Evolutionary conservation across 2,113 vertebrate genomes (phyloP), one percentile per base, ranked within the genome.

Genomic region (Paramormyrops kingsleyae): DNA sequence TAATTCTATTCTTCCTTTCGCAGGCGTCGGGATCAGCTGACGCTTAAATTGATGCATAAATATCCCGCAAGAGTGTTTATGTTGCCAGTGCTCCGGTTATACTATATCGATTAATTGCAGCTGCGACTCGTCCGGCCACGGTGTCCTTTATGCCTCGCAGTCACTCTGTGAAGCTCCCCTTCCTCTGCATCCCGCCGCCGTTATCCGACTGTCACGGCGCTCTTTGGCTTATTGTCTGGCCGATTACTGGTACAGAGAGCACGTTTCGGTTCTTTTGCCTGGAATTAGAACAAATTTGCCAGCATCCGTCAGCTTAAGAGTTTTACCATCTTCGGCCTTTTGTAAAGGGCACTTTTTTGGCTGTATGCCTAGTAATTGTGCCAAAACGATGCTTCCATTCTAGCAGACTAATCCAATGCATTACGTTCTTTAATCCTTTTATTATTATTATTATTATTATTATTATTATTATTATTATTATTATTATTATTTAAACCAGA

Each of bases 61-160:
- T 80, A 52, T 8, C 15, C 59, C 1, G 59, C 52, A n/a, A 46
- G 44, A 44, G 27, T 31, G n/a, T 74, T 24, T 15, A 46, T 47
- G 88, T 83, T 83, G 70, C 6, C 46, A 39, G 39, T 10, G 80
- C 27, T 84, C 77, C 90, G 44, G 70, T 50, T 88, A 47, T 46
- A 83, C 12, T 31, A 39, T 85, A 88, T 90, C 83, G 87, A 88
- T 90, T 88, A 88, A 80, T 84, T n/a, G 47, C 87, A 85, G 87
- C 80, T 84, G 87, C 87, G 52, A 83, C 87, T 90, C 62, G 42
- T 83, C 49, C 24, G 70, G 39, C 87, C 90, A 80, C 77, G 49
- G 47, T 83, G 90, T 83, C 87, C 62, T 83, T 88, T 90, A 80
- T n/a, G 66, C 35, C 47, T 35, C n/a, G 52, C 88, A 27, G 27